Evolutionary conservation across 2,797 vertebrate species (phyloP), one percentile per base, ranked within the genome.

Genomic region (Luscinia luscinia): DNA sequence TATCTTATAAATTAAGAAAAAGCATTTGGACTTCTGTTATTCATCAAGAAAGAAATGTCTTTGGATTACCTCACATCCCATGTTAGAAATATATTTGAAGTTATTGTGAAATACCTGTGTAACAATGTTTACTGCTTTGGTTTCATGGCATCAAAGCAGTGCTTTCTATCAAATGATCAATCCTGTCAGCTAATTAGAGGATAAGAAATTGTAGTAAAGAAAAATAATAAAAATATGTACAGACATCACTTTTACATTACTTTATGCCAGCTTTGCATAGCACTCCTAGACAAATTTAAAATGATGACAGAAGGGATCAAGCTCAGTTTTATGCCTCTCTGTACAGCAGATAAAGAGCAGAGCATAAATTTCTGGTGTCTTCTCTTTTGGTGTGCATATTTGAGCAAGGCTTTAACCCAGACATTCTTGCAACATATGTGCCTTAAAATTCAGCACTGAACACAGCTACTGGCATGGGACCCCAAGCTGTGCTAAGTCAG

Each of bases 1-100:
- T 74, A 84, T 84, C 58, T 95, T 94, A 94, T 93, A 89, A 92
- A 95, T 74, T 87, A 90, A 90, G 86, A 46, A 93, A 90, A 91
- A 83, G 63, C 70, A 68, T 91, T 87, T 85, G 92, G 94, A 96
- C 87, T 92, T 95, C 64, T 6, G 43, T 63, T 77, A 69, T 55
- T 92, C 64, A 77, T 95, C 93, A 88, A 75, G 67, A 80, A 67
- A 73, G 84, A 91, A 92, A 85, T 66, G 52, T 73, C 74, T 89
- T 86, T 54, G 92, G 66, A 52, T 78, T 87, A 72, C 57, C 78
- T 83, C 80, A 78, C 34, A 69, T 81, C 45, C 28, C 54, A 40
- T 7, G 24, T 55, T 85, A 89, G 58, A 76, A 88, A 94, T 45
- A 66, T 43, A 78, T 63, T 72, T 78, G 67, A 82, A 79, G 59